Conservation (phyloP, 1,140 invertebrate species). For the Brachionus asplanchnoidis region DNA sequence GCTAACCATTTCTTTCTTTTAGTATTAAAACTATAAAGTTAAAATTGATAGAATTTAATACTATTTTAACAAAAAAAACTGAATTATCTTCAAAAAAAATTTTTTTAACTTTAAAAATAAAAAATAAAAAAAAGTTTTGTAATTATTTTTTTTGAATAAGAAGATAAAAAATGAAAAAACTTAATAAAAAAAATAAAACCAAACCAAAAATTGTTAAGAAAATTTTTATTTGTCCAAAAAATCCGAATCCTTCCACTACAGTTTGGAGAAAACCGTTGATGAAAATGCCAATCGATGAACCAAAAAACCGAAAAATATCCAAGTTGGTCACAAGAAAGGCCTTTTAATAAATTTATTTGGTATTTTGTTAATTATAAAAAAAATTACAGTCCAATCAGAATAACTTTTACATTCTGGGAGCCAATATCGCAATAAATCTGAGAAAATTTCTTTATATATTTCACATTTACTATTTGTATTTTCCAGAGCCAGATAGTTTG, state of each 20-base stretch:
- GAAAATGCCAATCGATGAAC: neutral
- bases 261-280: neutral
- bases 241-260: neutral
- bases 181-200: neutral
- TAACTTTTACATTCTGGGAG: neutral
- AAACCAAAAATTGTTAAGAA: neutral
- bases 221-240: slow-evolving; percentile 9
- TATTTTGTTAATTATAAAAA: neutral
- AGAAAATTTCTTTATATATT: neutral
- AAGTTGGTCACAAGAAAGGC: neutral
- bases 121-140: neutral
- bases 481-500: neutral
- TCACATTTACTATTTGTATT: neutral
- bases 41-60: neutral
- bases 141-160: neutral
- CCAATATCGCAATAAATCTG: neutral
- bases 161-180: neutral
- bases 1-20: neutral
- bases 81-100: neutral
- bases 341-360: neutral
- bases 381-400: neutral
- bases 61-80: neutral
- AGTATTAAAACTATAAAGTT: neutral
- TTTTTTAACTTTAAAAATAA: neutral
- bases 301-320: slow-evolving; percentile 2